These are phyloP conservation scores for Porites evermanni DNA, from an alignment of 92 coral and sea anemone genomes.

Conservation along the genomic window DNA sequence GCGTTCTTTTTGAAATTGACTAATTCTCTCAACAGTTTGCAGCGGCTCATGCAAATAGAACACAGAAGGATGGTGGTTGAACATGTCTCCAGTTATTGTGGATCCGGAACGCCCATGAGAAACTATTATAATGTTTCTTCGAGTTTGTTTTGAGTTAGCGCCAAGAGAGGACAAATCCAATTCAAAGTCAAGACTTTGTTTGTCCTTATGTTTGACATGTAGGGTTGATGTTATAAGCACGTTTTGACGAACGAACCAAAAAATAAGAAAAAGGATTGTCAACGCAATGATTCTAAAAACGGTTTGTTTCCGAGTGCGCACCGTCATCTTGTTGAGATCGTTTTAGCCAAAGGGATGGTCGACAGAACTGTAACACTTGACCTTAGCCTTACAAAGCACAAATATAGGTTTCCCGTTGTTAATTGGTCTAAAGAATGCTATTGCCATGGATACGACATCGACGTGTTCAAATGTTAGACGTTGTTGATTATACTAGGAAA, in stretches of 20 bases:
- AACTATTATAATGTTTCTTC: slow-evolving; percentile 35
- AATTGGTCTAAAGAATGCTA: background rate
- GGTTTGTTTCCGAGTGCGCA: background rate
- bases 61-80: slow-evolving; percentile 52
- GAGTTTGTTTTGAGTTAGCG: slow-evolving; percentile 9
- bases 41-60: slow-evolving; percentile 55
- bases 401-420: background rate
- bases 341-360: background rate
- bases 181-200: background rate
- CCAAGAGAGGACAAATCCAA: background rate
- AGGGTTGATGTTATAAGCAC: background rate
- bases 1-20: background rate
- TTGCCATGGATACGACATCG: background rate
- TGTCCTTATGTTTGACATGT: background rate
- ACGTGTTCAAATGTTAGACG: background rate
- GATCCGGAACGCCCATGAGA: slow-evolving; percentile 66
- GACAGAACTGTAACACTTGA: background rate
- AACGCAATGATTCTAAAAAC: too few species aligned
- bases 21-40: slow-evolving; percentile 43
- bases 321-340: slow-evolving; percentile 6
- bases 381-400: too few species aligned
- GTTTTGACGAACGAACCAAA: background rate
- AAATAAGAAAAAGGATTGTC: background rate
- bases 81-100: slow-evolving; percentile 41
- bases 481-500: background rate